Percentiles rank a stretch among this genome's conserved stretches.
phyloP scores from a whole-genome alignment of 1,140 invertebrate genomes.

The Zophobas morio region DNA sequence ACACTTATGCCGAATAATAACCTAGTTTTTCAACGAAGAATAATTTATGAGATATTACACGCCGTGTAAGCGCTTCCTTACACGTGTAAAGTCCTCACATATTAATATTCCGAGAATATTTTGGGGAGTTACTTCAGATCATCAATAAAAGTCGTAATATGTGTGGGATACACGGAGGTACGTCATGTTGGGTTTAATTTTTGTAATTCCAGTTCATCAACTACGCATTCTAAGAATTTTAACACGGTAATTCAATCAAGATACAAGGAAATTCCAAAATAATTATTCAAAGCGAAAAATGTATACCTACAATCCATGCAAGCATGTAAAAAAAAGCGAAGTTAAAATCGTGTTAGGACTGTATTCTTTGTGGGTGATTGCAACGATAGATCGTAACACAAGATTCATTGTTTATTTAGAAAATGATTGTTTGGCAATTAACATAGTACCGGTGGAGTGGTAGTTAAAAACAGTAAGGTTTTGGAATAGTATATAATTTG shows the following conservation, averaged over 20 bases:
- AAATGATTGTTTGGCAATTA: not conserved
- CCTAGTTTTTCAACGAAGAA: too few relatives aligned
- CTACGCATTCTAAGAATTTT: constrained; percentile 6
- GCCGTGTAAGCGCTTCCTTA: too few relatives aligned
- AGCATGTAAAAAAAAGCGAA: not conserved
- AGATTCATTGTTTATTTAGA: constrained; percentile 21
- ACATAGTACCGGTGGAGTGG: not conserved
- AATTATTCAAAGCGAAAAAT: not conserved
- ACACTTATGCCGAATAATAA: too few relatives aligned
- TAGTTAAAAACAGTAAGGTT: too few relatives aligned
- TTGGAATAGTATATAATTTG: too few relatives aligned
- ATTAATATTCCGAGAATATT: too few relatives aligned
- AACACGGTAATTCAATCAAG: constrained; percentile 21
- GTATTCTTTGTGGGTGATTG: constrained; percentile 15
- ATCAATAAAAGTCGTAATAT: too few relatives aligned
- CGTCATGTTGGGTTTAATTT: not conserved
- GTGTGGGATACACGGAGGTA: too few relatives aligned
- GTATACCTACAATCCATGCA: not conserved
- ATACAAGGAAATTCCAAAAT: not conserved
- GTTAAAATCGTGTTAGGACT: not conserved
- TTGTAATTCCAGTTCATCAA: constrained; percentile 9
- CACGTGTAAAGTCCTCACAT: too few relatives aligned
- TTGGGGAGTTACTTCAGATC: too few relatives aligned
- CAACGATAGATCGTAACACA: constrained; percentile 26
- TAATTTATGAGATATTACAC: too few relatives aligned